phyloP scores from a whole-genome alignment of 1,140 invertebrate genomes.

The Drosophila mojavensis region DNA sequence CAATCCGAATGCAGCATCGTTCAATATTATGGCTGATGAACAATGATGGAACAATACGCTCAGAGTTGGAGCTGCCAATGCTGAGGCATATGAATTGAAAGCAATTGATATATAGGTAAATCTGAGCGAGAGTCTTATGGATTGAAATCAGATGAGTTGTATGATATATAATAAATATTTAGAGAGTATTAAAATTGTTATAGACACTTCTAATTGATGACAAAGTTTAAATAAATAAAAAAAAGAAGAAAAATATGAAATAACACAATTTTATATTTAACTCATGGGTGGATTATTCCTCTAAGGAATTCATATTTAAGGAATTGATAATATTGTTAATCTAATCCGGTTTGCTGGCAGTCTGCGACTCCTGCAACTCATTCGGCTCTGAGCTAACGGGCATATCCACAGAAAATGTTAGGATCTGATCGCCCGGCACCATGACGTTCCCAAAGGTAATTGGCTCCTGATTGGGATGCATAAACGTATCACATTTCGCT shows the following conservation, averaged over 20 bases:
- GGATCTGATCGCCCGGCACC: slow-evolving; percentile 43
- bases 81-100: not conserved
- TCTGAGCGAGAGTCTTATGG: slow-evolving; percentile 1
- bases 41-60: slow-evolving; percentile 60
- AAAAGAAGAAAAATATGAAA: too few species aligned
- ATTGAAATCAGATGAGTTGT: too few species aligned
- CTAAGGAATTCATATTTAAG: not conserved
- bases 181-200: too few species aligned
- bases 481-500: slow-evolving; percentile 31
- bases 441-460: slow-evolving; percentile 26
- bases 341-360: too few species aligned
- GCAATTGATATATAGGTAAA: slow-evolving; percentile 10
- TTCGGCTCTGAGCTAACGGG: not conserved
- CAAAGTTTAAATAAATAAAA: too few species aligned
- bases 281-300: too few species aligned
- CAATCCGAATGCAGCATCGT: slow-evolving; percentile 42
- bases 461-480: slow-evolving; percentile 2
- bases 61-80: not conserved
- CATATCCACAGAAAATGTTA: slow-evolving; percentile 21
- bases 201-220: too few species aligned
- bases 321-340: too few species aligned
- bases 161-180: too few species aligned
- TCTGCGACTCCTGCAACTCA: not conserved
- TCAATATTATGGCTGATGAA: slow-evolving; percentile 47
- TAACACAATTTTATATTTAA: too few species aligned